A percentile compares a stretch with the other conserved stretches of the same genome.
These are phyloP conservation scores for Laspeyria flexula DNA, from an alignment of 2,888 invertebrate species.

Conservation along the genomic window DNA sequence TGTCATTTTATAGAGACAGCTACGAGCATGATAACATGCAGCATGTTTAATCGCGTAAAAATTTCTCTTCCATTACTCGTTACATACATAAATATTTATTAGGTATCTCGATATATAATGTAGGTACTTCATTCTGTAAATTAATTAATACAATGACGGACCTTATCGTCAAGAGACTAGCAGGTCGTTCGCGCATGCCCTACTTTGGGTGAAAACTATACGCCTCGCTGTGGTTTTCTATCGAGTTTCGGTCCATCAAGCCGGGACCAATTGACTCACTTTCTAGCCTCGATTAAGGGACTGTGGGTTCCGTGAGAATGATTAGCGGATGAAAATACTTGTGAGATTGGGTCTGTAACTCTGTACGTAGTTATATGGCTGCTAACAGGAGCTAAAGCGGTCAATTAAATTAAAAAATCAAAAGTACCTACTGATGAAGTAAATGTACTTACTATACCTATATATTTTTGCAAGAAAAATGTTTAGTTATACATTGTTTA, in stretches of 20 bases:
- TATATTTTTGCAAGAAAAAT: too few relatives aligned
- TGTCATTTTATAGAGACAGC: not conserved
- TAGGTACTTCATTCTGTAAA: conserved; percentile 22
- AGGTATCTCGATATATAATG: conserved; percentile 8
- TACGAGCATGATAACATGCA: not conserved
- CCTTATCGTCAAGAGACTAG: conserved; percentile 66
- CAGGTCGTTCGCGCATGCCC: conserved; percentile 73
- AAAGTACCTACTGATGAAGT: too few relatives aligned
- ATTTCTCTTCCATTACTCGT: conserved; percentile 2
- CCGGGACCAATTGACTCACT: conserved; percentile 64
- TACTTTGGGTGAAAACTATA: conserved; percentile 79
- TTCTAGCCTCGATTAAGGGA: conserved; percentile 66
- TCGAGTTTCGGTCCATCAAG: conserved; percentile 75
- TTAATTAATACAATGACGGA: conserved; percentile 51
- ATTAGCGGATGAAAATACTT: conserved; percentile 7
- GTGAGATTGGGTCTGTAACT: too few relatives aligned
- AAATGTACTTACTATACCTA: too few relatives aligned
- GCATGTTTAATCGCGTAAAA: not conserved
- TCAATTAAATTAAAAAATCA: too few relatives aligned
- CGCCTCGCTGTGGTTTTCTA: conserved; percentile 73
- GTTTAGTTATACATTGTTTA: too few relatives aligned
- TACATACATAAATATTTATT: conserved; percentile 23
- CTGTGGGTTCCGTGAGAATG: conserved; percentile 28
- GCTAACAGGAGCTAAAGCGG: too few relatives aligned
- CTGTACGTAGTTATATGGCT: too few relatives aligned